Base-by-base conservation (phyloP, 2,797 vertebrate species). In the Masticophis lateralis region DNA sequence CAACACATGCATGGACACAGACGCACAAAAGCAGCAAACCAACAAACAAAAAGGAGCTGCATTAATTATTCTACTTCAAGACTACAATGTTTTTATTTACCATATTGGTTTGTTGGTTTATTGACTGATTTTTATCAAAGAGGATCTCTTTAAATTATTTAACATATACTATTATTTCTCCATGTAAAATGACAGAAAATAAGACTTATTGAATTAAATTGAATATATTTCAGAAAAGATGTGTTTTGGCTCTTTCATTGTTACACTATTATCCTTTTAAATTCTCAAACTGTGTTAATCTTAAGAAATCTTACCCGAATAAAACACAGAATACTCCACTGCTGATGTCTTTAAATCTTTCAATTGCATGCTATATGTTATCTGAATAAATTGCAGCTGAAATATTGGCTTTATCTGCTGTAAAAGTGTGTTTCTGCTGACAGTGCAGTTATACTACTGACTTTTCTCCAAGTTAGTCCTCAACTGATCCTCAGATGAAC, bases 251-350 rank as follows among this genome's bases (percentile, higher is more conserved):
- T 66, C 59, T 86, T 14, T 6, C 1, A 86, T 6, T 92, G 92
- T n/a, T 94, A 28, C 37, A 60, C 74, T 94, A 28, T 22, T 90
- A 83, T 9, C 57, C 22, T 63, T 86, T 25, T 53, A 89, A 79
- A 89, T 5, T 37, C 94, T 16, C 12, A 91, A 88, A 18, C 43
- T 87, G 79, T 32, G 5, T 94, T 95, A 91, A 91, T 94, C 61
- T 87, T 91, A 93, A 79, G 86, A 94, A 32, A 22, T 93, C 6
- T 95, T 95, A 94, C 83, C 74, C 87, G 51, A 94, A 92, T 57
- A 92, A 93, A 4, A 16, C 7, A 43, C 22, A 32, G 60, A 51
- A 87, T 27, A 89, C 37, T 91, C 86, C 89, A 88, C 60, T 92
- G 88, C 83, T 20, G 3, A 4, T 28, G n/a, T 57, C 27, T 92